Base-by-base conservation (phyloP, 2,113 vertebrate species). In the Potamarius usumacintae region DNA sequence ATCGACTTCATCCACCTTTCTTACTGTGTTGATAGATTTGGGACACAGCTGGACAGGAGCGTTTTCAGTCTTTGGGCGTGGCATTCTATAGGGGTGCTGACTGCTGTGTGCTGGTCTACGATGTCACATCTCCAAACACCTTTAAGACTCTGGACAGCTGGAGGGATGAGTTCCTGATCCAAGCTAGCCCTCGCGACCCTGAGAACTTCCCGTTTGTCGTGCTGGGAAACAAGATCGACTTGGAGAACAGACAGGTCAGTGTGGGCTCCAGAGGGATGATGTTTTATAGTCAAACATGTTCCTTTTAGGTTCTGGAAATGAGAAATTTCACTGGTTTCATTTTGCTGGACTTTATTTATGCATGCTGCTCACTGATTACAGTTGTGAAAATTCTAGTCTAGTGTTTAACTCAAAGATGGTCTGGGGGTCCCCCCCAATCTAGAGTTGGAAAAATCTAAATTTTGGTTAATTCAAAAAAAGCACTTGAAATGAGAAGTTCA, bases 201-300 rank as follows among this genome's bases (percentile, higher is more conserved):
- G 96, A 97, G 89, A 97, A 97, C 92, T 97, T 97, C 89, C 97
- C 96, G 77, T 97, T 97, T 34, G 96, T 97, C 77, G 96, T 97
- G 84, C 90, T 97, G 92, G 96, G 96, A 87, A 97, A 97, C 92
- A 97, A 97, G 94, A 97, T 97, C 89, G 97, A 97, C 93, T 93
- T 97, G 90, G 96, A 97, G 93, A 97, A 97, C 94, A 95, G 96
- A 96, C 96, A 97, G 94, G 96, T 97, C 90, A 92, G 96, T 85
- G 34, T 10, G 50, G 5, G 20, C 20, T 60, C 84, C 20, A 17
- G 42, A 25, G 27, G 12, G 0, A 30, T 25, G 25, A 3, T 15
- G 22, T 42, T 52, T 50, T 30, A 17, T 15, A 78, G 8, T 25
- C 9, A 3, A 22, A 57, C 2, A 52, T 7, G 10, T 30, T 14